A percentile compares a stretch with the other conserved stretches of the same genome.
Conservation (phyloP, 2,888 invertebrate genomes). For the Hypolimnas misippus region DNA sequence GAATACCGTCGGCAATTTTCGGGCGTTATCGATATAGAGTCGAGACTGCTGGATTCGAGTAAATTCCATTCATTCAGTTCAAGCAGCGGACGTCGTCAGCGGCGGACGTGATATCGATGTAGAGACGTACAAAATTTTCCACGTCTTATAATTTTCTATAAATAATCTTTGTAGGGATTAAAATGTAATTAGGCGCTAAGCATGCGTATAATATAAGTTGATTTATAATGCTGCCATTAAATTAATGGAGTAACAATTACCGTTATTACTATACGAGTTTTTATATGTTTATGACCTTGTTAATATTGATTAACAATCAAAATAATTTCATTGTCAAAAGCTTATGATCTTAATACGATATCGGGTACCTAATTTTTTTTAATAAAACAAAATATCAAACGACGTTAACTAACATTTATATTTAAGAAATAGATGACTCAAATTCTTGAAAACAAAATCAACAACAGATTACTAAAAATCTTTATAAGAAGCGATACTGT, state of each 20-base stretch:
- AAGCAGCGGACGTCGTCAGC: not conserved
- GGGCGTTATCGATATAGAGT: conserved; percentile 18
- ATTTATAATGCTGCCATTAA: not conserved
- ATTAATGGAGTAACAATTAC: not conserved
- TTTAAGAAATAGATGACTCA: not conserved
- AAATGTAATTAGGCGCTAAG: not conserved
- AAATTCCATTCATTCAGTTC: conserved; percentile 24
- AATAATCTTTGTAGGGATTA: not conserved
- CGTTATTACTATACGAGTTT: not conserved
- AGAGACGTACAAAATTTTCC: conserved; percentile 4
- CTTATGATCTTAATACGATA: not conserved
- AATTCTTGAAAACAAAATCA: not conserved
- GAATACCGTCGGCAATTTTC: conserved; percentile 18
- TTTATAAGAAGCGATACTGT: conserved; percentile 5
- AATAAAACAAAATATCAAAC: not conserved
- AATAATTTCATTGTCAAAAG: not conserved
- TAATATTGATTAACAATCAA: conserved; percentile 13
- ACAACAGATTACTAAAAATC: not conserved
- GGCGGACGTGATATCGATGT: not conserved
- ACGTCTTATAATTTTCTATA: conserved; percentile 1
- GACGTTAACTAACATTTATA: not conserved
- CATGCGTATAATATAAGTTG: not conserved
- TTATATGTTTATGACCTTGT: conserved; percentile 16
- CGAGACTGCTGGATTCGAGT: conserved; percentile 18
- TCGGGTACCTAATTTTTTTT: no score